Evolutionary conservation across 2,888 invertebrate species (phyloP), one percentile per base, ranked within the genome.

Genomic region (Yponomeuta sedellus): DNA sequence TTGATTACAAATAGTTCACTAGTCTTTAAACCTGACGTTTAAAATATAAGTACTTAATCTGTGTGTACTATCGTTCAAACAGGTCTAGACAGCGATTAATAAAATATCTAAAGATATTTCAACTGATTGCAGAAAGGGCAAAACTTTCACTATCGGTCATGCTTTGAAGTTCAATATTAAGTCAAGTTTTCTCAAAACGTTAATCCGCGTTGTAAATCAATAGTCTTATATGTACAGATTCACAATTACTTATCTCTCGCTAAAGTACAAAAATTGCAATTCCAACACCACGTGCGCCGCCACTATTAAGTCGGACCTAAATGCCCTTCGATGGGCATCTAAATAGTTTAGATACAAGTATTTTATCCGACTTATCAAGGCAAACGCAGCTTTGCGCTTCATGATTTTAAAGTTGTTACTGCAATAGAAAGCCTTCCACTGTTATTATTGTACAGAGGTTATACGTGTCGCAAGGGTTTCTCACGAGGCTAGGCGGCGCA

Each of bases 401-500:
- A 22, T 20, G 20, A 10, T 22, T 58, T 12, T 20, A 20, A 22
- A 10, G 2, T 22, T 12, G 59, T 16, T 52, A 52, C 16, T 52
- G 12, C 10, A 22, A 59, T 12, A 22, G 59, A 59, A 59, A 25
- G 59, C 59, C 44, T 16, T 52, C 16, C 16, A 16, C 16, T 52
- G 44, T 52, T 52, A 34, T 25, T 34, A 52, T 52, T 52, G 44
- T 52, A 52, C 44, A 52, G 44, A 52, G 44, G 44, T 52, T 52
- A 34, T 34, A 16, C 44, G 44, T 52, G 44, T 52, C 44, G 44
- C 44, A 52, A 52, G 44, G 5, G 39, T 28, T 69, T 68, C 70
- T 70, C 74, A 65, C 69, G 69, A 67, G 68, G 61, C 61, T 61
- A n/a, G 28, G 61, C 61, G 34, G 70, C 71, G 70, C 73, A 74